Conservation (phyloP, 2,888 invertebrate species). For the Trachelus tabidus region DNA sequence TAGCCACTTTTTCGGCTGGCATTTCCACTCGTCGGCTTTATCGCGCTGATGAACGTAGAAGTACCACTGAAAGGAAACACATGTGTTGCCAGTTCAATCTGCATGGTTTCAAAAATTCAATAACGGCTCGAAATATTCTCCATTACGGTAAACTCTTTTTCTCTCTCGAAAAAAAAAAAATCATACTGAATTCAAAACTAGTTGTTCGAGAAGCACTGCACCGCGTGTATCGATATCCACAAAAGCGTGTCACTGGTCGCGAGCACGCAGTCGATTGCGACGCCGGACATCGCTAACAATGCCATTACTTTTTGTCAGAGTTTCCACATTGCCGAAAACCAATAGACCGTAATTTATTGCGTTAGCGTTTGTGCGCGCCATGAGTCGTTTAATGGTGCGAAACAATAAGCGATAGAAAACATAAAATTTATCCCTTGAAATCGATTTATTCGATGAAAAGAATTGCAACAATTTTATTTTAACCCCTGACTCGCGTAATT, state of each 20-base stretch:
- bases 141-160: too few relatives aligned
- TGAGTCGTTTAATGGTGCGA: constrained; percentile 27
- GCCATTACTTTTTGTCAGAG: not conserved
- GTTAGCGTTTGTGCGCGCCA: constrained; percentile 22
- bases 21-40: constrained; percentile 77
- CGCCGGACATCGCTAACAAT: not conserved
- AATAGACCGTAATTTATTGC: constrained; percentile 30
- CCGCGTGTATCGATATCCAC: not conserved
- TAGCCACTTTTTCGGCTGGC: constrained; percentile 78
- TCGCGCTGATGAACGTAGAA: constrained; percentile 75
- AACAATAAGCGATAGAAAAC: constrained; percentile 20
- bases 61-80: constrained; percentile 71
- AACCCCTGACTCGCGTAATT: not conserved
- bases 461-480: not conserved
- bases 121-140: too few relatives aligned
- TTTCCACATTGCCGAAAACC: constrained; percentile 19
- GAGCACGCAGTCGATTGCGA: not conserved
- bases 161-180: too few relatives aligned
- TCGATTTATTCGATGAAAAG: too few relatives aligned
- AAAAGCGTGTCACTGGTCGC: not conserved
- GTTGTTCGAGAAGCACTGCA: not conserved
- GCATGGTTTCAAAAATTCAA: too few relatives aligned
- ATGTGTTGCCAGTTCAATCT: too few relatives aligned
- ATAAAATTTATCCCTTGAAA: too few relatives aligned
- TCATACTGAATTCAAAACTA: too few relatives aligned